Evolutionary conservation across 2,888 invertebrate species (phyloP), one percentile per base, ranked within the genome.

Genomic region (Chouioia cunea): DNA sequence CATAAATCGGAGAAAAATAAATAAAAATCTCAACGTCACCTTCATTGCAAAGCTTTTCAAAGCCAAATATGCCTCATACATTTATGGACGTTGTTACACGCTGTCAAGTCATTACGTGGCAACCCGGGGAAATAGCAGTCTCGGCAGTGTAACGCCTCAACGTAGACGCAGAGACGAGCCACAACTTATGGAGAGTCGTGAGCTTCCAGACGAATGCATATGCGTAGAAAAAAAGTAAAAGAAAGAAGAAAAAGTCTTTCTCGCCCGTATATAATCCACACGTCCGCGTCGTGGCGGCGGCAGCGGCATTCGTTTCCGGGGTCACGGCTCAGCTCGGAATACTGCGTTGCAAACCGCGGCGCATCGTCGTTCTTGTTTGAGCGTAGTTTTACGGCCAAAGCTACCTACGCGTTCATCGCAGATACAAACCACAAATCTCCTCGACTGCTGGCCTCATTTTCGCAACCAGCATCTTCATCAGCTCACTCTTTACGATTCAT

Each of bases 271-370:
- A 60, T 54, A 47, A 60, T 62, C 50, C 64, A 36, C 36, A 36
- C 36, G 78, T 77, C 76, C n/a, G n/a, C n/a, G n/a, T n/a, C n/a
- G n/a, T n/a, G n/a, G n/a, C n/a, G n/a, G n/a, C n/a, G n/a, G 78
- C 75, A n/a, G 76, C 73, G 36, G 36, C 75, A 72, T 76, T 77
- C 77, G 79, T 82, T 84, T 85, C 84, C 84, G 84, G 85, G 84
- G 80, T 84, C 84, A 81, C 53, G 63, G 50, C 47, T 47, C 14
- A 76, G 79, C 80, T 79, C 79, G 77, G 75, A 83, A 82, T 81
- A 80, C 79, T n/a, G 82, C 80, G 79, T 80, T 79, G 79, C 80
- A 77, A 79, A 78, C 80, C 81, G 77, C 78, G 70, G 76, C 77
- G 77, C 77, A 80, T 79, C 82, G 77, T 81, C 81, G 79, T 80